Percentiles rank a stretch among this genome's conserved stretches.
Evolutionary conservation across 2,113 vertebrate species (phyloP).

Genomic region (Bolborhynchus lineola): DNA sequence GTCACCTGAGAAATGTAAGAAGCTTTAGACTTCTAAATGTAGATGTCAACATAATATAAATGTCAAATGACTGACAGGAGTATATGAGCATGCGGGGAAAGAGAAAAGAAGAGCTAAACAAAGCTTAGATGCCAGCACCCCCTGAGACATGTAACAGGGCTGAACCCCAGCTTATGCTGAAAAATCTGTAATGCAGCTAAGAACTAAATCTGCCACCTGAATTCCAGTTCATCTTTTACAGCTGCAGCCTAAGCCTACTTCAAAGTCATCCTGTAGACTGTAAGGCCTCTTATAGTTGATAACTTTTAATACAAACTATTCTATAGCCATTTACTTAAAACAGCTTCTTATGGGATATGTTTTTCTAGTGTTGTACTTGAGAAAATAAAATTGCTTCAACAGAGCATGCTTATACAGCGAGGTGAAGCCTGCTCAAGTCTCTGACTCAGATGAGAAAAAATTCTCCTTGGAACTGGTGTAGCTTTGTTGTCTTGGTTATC

Average conservation of each 20-base stretch:
- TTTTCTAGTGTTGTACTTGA: background rate
- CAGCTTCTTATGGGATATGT: background rate
- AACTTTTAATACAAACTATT: background rate
- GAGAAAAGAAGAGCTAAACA: background rate
- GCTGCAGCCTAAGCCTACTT: background rate
- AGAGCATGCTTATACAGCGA: background rate
- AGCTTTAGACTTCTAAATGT: background rate
- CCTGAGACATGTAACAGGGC: background rate
- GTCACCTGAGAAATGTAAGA: background rate
- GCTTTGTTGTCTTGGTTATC: background rate
- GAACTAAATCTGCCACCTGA: background rate
- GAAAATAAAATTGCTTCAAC: background rate
- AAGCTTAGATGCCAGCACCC: background rate
- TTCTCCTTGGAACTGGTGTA: background rate
- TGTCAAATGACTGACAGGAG: background rate
- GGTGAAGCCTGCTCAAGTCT: background rate
- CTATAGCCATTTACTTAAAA: background rate
- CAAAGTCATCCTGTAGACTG: background rate
- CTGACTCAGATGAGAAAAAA: background rate
- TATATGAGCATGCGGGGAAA: background rate
- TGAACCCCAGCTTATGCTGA: background rate
- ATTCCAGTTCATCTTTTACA: background rate
- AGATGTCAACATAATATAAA: background rate
- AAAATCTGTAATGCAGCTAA: background rate
- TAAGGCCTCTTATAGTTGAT: background rate